phyloP scores from a whole-genome alignment of 2,113 vertebrate genomes.

The Antechinus flavipes region DNA sequence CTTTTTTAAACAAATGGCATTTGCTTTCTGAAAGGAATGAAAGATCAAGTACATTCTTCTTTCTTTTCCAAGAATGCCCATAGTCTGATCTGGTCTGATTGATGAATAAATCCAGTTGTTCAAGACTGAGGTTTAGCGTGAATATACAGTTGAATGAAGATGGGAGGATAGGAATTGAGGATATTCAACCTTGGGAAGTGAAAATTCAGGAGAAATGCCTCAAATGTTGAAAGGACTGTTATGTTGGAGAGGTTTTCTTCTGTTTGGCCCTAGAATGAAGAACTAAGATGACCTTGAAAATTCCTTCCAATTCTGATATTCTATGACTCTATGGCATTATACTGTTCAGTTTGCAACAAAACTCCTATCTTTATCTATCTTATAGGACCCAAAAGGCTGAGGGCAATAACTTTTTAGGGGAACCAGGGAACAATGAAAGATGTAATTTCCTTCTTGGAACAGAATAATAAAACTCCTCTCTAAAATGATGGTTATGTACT shows the following conservation, averaged over 20 bases:
- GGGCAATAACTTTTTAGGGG: neutral
- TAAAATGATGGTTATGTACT: constrained; percentile 49
- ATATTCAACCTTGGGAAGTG: neutral
- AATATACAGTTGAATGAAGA: neutral
- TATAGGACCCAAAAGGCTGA: neutral
- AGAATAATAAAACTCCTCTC: neutral
- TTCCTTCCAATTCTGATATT: neutral
- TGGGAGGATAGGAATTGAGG: neutral
- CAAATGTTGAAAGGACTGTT: neutral
- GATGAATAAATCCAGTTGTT: neutral
- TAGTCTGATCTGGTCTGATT: neutral
- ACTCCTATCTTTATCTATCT: neutral
- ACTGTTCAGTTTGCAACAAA: neutral
- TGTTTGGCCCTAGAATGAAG: neutral
- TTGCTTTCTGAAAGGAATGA: neutral
- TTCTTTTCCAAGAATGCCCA: neutral
- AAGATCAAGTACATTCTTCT: neutral
- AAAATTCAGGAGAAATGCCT: neutral
- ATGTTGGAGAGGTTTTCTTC: neutral
- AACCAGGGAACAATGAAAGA: neutral
- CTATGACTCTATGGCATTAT: neutral
- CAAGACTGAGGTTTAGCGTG: neutral
- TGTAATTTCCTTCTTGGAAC: neutral
- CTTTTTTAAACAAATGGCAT: neutral
- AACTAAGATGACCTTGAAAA: neutral